A percentile compares a stretch with the other conserved stretches of the same genome.
phyloP scores from a whole-genome alignment of 2,888 invertebrate species.

The Hofmannophila pseudospretella region DNA sequence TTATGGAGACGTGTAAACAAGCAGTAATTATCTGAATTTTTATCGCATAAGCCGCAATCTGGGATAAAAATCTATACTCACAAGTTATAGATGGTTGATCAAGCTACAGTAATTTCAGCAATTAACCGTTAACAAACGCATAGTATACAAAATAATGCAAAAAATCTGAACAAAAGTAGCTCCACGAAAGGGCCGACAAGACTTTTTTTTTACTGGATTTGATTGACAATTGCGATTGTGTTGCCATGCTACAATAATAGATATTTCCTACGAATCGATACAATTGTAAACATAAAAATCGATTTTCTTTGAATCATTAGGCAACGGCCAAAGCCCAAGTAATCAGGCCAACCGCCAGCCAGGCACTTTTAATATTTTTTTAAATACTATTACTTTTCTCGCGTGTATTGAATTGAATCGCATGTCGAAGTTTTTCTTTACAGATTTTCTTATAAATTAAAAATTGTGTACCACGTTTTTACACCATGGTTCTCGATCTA shows the following conservation, averaged over 20 bases:
- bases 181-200: slow-evolving; percentile 43
- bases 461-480: slow-evolving; percentile 7
- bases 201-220: not conserved
- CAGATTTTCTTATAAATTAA: slow-evolving; percentile 8
- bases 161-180: slow-evolving; percentile 46
- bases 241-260: no score
- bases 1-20: slow-evolving; percentile 71
- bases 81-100: slow-evolving; percentile 36
- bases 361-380: no score
- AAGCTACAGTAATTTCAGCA: slow-evolving; percentile 44
- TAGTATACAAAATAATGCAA: slow-evolving; percentile 56
- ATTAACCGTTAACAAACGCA: slow-evolving; percentile 49
- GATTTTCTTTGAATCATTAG: no score
- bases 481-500: slow-evolving; percentile 95
- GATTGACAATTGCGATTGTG: slow-evolving; percentile 6
- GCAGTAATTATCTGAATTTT: slow-evolving; percentile 33
- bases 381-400: no score
- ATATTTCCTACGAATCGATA: no score
- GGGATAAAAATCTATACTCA: slow-evolving; percentile 37
- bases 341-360: no score
- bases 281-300: no score
- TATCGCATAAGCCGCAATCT: slow-evolving; percentile 9
- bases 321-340: no score
- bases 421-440: no score
- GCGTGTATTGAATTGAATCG: no score